These are phyloP conservation scores for Arctopsyche grandis DNA, from an alignment of 1,140 invertebrate species.

Conservation along the genomic window DNA sequence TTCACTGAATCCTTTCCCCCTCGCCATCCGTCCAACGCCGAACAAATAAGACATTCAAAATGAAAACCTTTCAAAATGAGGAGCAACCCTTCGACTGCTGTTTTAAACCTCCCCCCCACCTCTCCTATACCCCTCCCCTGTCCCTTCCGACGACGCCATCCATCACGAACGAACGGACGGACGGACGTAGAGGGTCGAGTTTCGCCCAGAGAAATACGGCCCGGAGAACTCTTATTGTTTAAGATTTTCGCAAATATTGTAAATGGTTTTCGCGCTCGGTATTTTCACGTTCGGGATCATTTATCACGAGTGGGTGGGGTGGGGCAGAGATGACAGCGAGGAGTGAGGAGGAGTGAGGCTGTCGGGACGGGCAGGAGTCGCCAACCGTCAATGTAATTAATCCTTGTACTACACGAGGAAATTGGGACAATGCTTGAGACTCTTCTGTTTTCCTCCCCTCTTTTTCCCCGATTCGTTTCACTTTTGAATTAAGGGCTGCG, in stretches of 20 bases:
- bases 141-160: not conserved
- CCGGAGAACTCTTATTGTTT: slow-evolving; percentile 35
- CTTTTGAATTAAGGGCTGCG: too few species aligned
- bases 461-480: too few species aligned
- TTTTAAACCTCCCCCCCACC: too few species aligned
- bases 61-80: slow-evolving; percentile 36
- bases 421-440: slow-evolving; percentile 5
- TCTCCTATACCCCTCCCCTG: too few species aligned
- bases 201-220: not conserved
- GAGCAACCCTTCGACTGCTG: too few species aligned
- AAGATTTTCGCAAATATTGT: slow-evolving; percentile 43
- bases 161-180: not conserved
- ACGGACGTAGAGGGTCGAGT: not conserved
- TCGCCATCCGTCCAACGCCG: not conserved
- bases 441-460: too few species aligned
- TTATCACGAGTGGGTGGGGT: slow-evolving; percentile 3
- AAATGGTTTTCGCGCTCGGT: slow-evolving; percentile 30
- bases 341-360: not conserved
- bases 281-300: slow-evolving; percentile 24
- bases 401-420: slow-evolving; percentile 26
- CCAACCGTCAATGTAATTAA: slow-evolving; percentile 29
- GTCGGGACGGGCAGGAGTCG: not conserved
- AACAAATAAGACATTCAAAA: slow-evolving; percentile 34
- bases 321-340: slow-evolving; percentile 13
- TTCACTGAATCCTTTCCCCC: not conserved